These are phyloP conservation scores for Plagiodera versicolora DNA, from an alignment of 2,888 invertebrate genomes.

Conservation along the genomic window DNA sequence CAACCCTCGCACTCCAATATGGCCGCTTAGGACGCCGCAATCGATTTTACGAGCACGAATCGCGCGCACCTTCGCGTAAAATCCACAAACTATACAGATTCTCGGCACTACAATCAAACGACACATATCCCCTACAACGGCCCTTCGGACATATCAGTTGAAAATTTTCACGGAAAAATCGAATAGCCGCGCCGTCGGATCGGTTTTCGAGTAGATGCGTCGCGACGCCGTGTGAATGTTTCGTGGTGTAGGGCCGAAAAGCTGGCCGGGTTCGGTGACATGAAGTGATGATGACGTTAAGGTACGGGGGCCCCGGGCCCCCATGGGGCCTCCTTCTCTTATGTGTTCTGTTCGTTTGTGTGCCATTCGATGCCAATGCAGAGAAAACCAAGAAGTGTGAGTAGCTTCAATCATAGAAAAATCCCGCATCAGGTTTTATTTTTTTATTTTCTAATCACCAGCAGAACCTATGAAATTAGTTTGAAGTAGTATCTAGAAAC, in stretches of 20 bases:
- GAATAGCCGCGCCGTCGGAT: background rate
- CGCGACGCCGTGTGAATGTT: slow-evolving; percentile 9
- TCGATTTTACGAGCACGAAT: slow-evolving; percentile 48
- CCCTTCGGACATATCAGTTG: slow-evolving; percentile 18
- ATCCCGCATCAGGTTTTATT: no score
- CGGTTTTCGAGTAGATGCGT: slow-evolving; percentile 5
- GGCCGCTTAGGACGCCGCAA: slow-evolving; percentile 38
- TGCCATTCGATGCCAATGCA: slow-evolving; percentile 37
- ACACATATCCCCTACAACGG: slow-evolving; percentile 42
- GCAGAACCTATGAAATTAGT: no score
- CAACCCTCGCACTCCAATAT: slow-evolving; percentile 15
- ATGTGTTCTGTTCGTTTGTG: slow-evolving; percentile 40
- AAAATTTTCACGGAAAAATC: slow-evolving; percentile 17
- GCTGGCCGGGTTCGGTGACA: slow-evolving; percentile 15
- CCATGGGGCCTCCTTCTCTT: slow-evolving; percentile 42
- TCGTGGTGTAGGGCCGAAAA: slow-evolving; percentile 12
- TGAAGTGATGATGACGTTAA: slow-evolving; percentile 38
- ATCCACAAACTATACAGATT: slow-evolving; percentile 48
- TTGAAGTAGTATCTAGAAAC: background rate
- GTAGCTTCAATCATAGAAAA: no score
- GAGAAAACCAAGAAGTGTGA: slow-evolving; percentile 53
- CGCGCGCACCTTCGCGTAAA: slow-evolving; percentile 48
- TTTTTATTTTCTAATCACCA: no score
- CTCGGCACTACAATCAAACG: slow-evolving; percentile 40
- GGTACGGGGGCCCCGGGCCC: slow-evolving; percentile 47